Conservation (phyloP, 1,140 invertebrate species). For the Varroa destructor region DNA sequence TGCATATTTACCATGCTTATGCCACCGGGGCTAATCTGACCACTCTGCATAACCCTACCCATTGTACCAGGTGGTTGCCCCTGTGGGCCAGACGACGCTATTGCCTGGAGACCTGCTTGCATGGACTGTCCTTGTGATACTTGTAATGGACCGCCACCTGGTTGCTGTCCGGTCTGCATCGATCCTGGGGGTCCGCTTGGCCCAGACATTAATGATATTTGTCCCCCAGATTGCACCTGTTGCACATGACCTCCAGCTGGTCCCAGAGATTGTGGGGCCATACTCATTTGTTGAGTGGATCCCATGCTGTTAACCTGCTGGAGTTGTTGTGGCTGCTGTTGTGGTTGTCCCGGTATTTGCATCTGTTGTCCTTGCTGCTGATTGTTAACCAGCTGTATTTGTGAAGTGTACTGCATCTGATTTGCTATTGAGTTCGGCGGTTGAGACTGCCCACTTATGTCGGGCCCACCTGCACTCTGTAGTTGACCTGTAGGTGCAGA, state of each 20-base stretch:
- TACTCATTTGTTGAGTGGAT: background rate
- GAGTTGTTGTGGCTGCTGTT: slow-evolving; percentile 32
- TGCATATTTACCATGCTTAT: no score
- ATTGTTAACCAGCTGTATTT: slow-evolving; percentile 31
- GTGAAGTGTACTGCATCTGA: slow-evolving; percentile 8
- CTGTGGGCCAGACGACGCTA: slow-evolving; percentile 31
- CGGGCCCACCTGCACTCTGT: background rate
- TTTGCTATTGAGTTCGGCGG: no score
- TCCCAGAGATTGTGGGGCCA: no score
- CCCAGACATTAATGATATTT: background rate
- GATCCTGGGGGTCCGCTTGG: background rate
- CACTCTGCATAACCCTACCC: no score
- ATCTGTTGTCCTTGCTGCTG: slow-evolving; percentile 34
- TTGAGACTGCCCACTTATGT: no score
- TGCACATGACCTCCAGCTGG: slow-evolving; percentile 5
- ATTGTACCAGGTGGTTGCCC: no score
- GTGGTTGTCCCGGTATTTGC: slow-evolving; percentile 31
- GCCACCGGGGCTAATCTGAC: no score
- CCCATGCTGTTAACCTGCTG: slow-evolving; percentile 4
- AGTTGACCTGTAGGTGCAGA: background rate
- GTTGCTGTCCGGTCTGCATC: no score
- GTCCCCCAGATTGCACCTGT: slow-evolving; percentile 23
- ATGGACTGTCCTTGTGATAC: no score
- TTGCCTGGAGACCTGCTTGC: slow-evolving; percentile 29
- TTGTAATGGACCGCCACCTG: no score